phyloP scores from a whole-genome alignment of 2,113 vertebrate species.

The Rhegmatorhina hoffmannsi region DNA sequence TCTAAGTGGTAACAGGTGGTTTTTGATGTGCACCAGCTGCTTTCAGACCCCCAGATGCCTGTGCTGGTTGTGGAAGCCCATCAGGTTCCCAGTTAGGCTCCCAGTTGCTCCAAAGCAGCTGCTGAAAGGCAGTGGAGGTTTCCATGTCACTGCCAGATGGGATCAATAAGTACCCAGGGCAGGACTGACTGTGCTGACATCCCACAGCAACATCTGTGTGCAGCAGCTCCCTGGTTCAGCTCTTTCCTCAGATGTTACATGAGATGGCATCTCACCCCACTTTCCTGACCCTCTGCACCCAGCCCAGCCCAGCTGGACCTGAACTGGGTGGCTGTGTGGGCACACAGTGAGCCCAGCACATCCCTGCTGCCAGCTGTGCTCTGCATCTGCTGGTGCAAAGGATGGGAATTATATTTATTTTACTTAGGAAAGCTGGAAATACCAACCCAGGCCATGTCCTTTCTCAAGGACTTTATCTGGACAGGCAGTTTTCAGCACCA shows the following conservation, averaged over 20 bases:
- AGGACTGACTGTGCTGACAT: neutral
- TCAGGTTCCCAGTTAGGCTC: neutral
- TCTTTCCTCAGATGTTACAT: neutral
- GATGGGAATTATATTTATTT: neutral
- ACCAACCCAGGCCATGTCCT: neutral
- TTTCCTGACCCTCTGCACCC: neutral
- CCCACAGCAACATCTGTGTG: accelerated
- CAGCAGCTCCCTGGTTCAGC: neutral
- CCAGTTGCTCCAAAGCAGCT: neutral
- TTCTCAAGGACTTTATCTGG: neutral
- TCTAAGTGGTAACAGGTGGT: neutral
- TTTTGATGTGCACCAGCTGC: neutral
- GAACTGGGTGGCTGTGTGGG: accelerated
- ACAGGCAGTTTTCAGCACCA: neutral
- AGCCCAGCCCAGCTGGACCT: accelerated
- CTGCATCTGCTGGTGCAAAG: neutral
- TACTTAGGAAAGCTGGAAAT: neutral
- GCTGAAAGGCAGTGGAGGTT: neutral
- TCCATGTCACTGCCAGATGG: no score
- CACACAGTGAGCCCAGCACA: accelerated
- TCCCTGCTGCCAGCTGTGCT: neutral
- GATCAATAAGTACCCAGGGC: neutral
- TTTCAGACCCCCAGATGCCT: neutral
- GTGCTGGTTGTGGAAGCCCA: neutral
- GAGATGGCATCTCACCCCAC: neutral